Evolutionary conservation across 2,888 invertebrate species (phyloP).

Genomic region (Adelphocoris suturalis): DNA sequence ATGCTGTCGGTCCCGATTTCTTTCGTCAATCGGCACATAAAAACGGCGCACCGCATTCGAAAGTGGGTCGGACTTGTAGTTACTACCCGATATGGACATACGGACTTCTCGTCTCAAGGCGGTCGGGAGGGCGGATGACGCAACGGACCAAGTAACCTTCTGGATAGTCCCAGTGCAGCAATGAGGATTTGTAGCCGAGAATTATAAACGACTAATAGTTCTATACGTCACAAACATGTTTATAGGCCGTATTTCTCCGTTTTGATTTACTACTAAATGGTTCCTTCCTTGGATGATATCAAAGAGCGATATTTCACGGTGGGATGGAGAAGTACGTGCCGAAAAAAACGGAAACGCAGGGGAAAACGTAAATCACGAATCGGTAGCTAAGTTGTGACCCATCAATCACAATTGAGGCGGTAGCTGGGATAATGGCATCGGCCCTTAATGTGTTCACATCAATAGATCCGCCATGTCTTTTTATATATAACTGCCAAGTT

Average conservation of each 20-base stretch:
- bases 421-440: too few species aligned
- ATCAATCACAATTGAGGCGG: too few species aligned
- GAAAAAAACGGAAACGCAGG: neutral
- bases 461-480: too few species aligned
- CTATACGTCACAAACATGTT: neutral
- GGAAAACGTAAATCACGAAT: too few species aligned
- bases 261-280: slow-evolving; percentile 25
- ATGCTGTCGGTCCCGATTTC: neutral
- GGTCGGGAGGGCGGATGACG: slow-evolving; percentile 7
- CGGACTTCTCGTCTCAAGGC: slow-evolving; percentile 16
- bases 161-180: neutral
- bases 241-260: slow-evolving; percentile 1
- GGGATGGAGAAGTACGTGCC: neutral
- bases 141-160: neutral
- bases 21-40: slow-evolving; percentile 3
- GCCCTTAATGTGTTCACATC: too few species aligned
- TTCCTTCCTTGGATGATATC: neutral
- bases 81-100: slow-evolving; percentile 21
- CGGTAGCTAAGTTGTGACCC: too few species aligned
- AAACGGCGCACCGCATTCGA: slow-evolving; percentile 24
- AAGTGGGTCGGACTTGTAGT: slow-evolving; percentile 19
- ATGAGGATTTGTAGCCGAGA: neutral
- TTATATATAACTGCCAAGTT: too few species aligned
- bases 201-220: neutral
- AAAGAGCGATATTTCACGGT: slow-evolving; percentile 3